Conservation (phyloP, 2,113 vertebrate genomes). For the Aldabrachelys gigantea region DNA sequence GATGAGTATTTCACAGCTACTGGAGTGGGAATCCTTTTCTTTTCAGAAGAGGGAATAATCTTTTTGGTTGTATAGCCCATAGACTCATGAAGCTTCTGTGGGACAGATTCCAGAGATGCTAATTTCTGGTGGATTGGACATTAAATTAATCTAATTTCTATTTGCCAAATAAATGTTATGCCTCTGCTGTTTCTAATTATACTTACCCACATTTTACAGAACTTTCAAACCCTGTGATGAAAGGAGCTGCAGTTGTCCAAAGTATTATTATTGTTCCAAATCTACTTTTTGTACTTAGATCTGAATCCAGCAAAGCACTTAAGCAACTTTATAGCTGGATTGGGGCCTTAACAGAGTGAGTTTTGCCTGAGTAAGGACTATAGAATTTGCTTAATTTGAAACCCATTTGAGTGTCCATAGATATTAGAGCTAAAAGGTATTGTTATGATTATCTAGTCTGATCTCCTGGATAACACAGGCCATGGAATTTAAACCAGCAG, state of each 20-base stretch:
- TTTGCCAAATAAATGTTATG: neutral
- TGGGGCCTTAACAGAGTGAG: neutral
- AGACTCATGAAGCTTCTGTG: neutral
- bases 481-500: neutral
- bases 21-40: neutral
- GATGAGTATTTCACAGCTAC: neutral
- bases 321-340: neutral
- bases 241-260: neutral
- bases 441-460: neutral
- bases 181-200: neutral
- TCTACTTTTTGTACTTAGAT: neutral
- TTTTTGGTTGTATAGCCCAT: neutral
- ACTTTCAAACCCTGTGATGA: neutral
- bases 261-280: neutral
- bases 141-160: neutral
- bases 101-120: neutral
- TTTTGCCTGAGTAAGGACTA: neutral
- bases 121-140: neutral
- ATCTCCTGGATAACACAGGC: neutral
- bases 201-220: neutral
- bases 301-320: neutral
- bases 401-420: fast-evolving
- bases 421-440: neutral
- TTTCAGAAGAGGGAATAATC: neutral
- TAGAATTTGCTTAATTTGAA: neutral